Evolutionary conservation across 2,888 invertebrate genomes (phyloP).

Genomic region (Gastracanthus pulcherrimus): DNA sequence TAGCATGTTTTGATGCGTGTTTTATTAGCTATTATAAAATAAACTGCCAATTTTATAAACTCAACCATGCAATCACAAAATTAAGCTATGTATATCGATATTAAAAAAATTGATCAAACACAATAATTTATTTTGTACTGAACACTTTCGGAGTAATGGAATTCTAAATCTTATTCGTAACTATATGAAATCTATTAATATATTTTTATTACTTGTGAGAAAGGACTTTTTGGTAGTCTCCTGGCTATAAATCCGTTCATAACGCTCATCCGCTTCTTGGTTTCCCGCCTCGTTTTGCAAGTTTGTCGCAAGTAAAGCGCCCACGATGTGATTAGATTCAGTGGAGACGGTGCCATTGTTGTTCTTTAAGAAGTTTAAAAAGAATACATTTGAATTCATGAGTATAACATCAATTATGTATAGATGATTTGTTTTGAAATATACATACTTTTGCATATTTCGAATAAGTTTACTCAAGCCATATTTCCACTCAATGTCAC

Average conservation of each 20-base stretch:
- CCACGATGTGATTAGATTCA: slow-evolving; percentile 84
- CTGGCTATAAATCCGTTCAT: slow-evolving; percentile 59
- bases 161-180: too few species aligned
- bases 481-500: slow-evolving; percentile 89
- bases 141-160: too few species aligned
- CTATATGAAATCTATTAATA: neutral
- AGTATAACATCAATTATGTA: neutral
- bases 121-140: too few species aligned
- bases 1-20: too few species aligned
- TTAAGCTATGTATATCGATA: too few species aligned
- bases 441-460: slow-evolving; percentile 83
- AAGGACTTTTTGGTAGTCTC: slow-evolving; percentile 48
- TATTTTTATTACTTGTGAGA: slow-evolving; percentile 8
- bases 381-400: neutral
- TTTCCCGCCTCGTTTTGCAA: slow-evolving; percentile 74
- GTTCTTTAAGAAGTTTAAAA: slow-evolving; percentile 74
- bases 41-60: too few species aligned
- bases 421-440: neutral
- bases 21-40: too few species aligned
- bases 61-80: too few species aligned
- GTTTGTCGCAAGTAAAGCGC: slow-evolving; percentile 76
- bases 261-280: slow-evolving; percentile 67
- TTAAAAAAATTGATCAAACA: too few species aligned
- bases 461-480: slow-evolving; percentile 86
- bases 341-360: slow-evolving; percentile 84